Percentiles rank a stretch among this genome's conserved stretches.
phyloP scores from a whole-genome alignment of 2,797 vertebrate species.

The Amblyopsis hoosieri region DNA sequence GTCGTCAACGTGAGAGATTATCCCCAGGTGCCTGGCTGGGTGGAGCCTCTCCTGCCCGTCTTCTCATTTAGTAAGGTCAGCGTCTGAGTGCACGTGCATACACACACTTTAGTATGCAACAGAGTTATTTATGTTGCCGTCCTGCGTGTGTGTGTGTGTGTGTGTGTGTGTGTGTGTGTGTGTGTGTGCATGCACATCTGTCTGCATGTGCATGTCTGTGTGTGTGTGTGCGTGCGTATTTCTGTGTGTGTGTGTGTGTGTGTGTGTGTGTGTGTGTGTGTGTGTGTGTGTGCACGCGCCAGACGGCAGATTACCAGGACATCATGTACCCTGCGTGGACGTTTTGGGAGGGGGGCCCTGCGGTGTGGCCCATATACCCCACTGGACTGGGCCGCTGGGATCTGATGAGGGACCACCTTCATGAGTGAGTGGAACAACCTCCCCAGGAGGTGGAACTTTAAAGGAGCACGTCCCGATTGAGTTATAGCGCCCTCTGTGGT shows the following conservation, averaged over 20 bases:
- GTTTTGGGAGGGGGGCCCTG: conserved; percentile 98
- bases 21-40: conserved; percentile 92
- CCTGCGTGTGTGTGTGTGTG: not conserved
- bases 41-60: conserved; percentile 85
- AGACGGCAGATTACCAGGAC: conserved; percentile 92
- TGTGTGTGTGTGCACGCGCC: not conserved
- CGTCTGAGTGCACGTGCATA: not conserved
- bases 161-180: not conserved
- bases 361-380: conserved; percentile 98
- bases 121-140: not conserved
- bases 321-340: conserved; percentile 99
- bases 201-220: not conserved
- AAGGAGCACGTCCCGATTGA: not conserved
- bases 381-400: conserved; percentile 97
- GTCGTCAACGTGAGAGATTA: conserved; percentile 98
- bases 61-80: conserved; percentile 98
- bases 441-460: not conserved
- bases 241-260: not conserved
- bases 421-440: conserved; percentile 73
- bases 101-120: not conserved
- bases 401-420: conserved; percentile 91
- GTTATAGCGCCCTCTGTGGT: not conserved
- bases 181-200: not conserved
- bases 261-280: not conserved
- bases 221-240: too few relatives aligned